phyloP scores from a whole-genome alignment of 1,140 invertebrate genomes.

The Meloidogyne exigua region DNA sequence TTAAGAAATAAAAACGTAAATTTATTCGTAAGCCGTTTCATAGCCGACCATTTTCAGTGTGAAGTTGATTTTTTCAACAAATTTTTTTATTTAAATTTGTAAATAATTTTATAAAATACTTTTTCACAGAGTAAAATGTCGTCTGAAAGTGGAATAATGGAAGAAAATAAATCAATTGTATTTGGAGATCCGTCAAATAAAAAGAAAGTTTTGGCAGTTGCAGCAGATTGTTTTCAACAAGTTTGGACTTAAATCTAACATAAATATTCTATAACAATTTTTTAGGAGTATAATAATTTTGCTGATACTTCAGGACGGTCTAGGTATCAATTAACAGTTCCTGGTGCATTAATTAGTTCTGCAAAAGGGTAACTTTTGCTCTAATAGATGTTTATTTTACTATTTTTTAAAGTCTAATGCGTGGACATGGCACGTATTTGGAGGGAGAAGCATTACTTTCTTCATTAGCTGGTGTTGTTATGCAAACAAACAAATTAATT shows the following conservation, averaged over 20 bases:
- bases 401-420: conserved; percentile 29
- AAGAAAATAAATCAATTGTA: not conserved
- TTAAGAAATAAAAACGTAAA: too few species aligned
- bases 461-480: conserved; percentile 86
- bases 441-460: conserved; percentile 78
- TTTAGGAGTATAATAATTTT: not conserved
- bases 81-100: too few species aligned
- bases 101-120: too few species aligned
- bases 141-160: not conserved
- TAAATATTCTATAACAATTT: not conserved
- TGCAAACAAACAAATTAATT: conserved; percentile 90
- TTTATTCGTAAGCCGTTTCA: too few species aligned
- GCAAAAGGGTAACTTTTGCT: not conserved
- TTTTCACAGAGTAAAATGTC: not conserved
- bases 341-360: conserved; percentile 16
- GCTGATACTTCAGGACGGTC: conserved; percentile 10
- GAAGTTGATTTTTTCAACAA: too few species aligned
- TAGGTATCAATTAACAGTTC: conserved; percentile 18
- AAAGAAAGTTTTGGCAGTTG: conserved; percentile 9
- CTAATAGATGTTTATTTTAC: not conserved
- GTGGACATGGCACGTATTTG: conserved; percentile 92
- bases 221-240: conserved; percentile 9
- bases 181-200: conserved; percentile 3
- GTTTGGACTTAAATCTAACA: not conserved
- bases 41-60: too few species aligned